Evolutionary conservation across 2,797 vertebrate species (phyloP).

Genomic region (Hypotaenidia okinawae): DNA sequence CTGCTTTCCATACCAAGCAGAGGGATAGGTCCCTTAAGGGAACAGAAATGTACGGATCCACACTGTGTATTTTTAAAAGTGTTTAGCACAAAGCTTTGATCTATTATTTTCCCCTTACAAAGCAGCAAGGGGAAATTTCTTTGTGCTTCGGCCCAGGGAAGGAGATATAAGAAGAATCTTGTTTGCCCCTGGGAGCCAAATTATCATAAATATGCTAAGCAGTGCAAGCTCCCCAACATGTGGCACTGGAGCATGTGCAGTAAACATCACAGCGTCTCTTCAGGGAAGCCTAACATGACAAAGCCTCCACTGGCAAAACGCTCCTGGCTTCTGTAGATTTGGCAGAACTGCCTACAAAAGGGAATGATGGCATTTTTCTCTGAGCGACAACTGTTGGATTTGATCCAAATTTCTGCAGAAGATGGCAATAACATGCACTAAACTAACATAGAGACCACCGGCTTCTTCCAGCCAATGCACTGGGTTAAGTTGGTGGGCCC

Average conservation of each 20-base stretch:
- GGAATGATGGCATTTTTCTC: neutral
- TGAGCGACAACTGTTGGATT: neutral
- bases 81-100: constrained; percentile 61
- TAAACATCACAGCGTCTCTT: constrained; percentile 24
- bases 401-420: neutral
- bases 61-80: constrained; percentile 60
- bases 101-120: constrained; percentile 34
- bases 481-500: neutral
- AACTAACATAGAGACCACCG: neutral
- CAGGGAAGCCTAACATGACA: constrained; percentile 23
- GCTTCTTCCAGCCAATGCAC: neutral
- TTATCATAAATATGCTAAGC: constrained; percentile 67
- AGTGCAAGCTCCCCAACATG: constrained; percentile 51
- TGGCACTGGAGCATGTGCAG: constrained; percentile 38
- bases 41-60: neutral
- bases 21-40: neutral
- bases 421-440: neutral
- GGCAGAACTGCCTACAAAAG: neutral
- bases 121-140: constrained; percentile 39
- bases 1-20: neutral
- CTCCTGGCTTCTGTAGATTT: constrained; percentile 3
- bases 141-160: constrained; percentile 40
- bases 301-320: neutral
- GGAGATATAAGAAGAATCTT: constrained; percentile 22
- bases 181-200: constrained; percentile 39